Evolutionary conservation across 2,113 vertebrate species (phyloP), one percentile per base, ranked within the genome.

Genomic region (Jacana jacana): DNA sequence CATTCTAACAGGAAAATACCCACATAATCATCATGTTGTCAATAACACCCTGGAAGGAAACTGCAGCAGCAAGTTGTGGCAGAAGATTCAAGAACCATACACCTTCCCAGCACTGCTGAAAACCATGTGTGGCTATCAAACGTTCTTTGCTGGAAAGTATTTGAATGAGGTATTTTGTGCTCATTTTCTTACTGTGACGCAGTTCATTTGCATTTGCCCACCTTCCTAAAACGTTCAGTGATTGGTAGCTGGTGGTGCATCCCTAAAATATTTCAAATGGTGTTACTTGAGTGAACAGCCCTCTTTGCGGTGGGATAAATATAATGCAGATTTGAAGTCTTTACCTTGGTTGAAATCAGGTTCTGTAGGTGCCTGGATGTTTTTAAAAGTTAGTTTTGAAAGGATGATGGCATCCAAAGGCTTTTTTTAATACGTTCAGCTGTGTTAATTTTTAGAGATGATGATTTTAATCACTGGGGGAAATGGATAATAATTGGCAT

Each of bases 11-110:
- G 99, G 99, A 35, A 99, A 99, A 94, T 99, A 99, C 40, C 99
- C 99, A 8, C 99, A 99, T 94, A 99, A 99, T 94, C 99, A 99
- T 96, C 99, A 98, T 15, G 99, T 99, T 40, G 98, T 99, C 78
- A 99, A 99, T 97, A 99, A 99, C 98, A 99, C 99, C 2, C 70
- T 99, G 68, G 99, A 99, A 95, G 99, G 99, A 17, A 99, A 99
- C 98, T 99, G 99, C 97, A 99, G 99, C 97, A 99, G 99, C 96
- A 96, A 40, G 30, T 98, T 98, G 11, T 99, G 99, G 99, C 99
- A 99, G 98, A 99, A 99, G 98, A 99, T 98, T 61, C 98, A 99
- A 90, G 99, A 99, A 90, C 98, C 98, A 0, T 85, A 94, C 64
- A 98, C 99, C 11, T 99, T 99, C 92, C 99, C 99, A 11, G 98